Base-by-base conservation (phyloP, 2,113 vertebrate genomes). In the Ornithorhynchus anatinus region DNA sequence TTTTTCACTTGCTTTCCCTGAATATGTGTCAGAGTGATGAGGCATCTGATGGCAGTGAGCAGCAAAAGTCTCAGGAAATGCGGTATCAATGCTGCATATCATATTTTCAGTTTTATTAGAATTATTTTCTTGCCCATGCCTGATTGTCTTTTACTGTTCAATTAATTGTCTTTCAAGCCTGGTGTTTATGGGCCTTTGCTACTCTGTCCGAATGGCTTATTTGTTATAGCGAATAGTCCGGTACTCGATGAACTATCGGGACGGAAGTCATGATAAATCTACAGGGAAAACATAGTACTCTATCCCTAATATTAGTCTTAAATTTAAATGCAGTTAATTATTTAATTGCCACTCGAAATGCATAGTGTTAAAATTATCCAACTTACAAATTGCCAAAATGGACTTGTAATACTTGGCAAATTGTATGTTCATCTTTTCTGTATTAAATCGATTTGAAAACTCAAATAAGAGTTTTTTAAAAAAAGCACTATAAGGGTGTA, bases 341-440 rank as follows among this genome's bases (percentile, higher is more conserved):
- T n/a, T n/a, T n/a, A n/a, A n/a, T n/a, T n/a, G n/a, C n/a, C n/a
- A n/a, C n/a, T n/a, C n/a, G n/a, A n/a, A n/a, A n/a, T n/a, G n/a
- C n/a, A n/a, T n/a, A n/a, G n/a, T n/a, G n/a, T n/a, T n/a, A n/a
- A n/a, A n/a, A n/a, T n/a, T n/a, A n/a, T n/a, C n/a, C n/a, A n/a
- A n/a, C n/a, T n/a, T n/a, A n/a, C n/a, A n/a, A n/a, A n/a, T n/a
- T n/a, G n/a, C n/a, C n/a, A n/a, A n/a, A n/a, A n/a, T n/a, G n/a
- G n/a, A 50, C 60, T 68, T 79, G 33, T 73, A 85, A 81, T 80
- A 83, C 83, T 85, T 87, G 85, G 82, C 82, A 85, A 71, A 69
- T 69, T 61, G 20, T 29, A 72, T 61, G 23, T 23, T 40, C 4
- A 63, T 65, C 51, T 64, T 73, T 19, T 79, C 70, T 82, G 83